These are phyloP conservation scores for Aphidius colemani DNA, from an alignment of 2,888 invertebrate species.

Conservation along the genomic window DNA sequence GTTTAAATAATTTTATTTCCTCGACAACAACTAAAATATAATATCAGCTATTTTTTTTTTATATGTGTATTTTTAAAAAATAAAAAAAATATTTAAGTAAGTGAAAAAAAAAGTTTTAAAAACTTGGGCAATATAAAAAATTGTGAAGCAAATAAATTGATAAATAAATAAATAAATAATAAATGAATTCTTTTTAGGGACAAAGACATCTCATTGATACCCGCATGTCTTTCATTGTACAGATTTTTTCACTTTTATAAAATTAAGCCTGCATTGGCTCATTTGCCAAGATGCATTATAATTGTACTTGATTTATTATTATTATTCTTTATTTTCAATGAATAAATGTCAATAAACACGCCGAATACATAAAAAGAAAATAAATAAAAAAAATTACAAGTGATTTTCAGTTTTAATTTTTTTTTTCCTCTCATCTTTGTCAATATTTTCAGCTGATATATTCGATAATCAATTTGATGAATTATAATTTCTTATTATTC, in stretches of 20 bases:
- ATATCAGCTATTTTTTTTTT: conserved; percentile 29
- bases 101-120: not conserved
- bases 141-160: conserved; percentile 7
- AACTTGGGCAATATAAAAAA: conserved; percentile 3
- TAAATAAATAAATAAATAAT: conserved; percentile 10
- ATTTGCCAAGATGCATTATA: conserved; percentile 46
- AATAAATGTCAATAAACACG: conserved; percentile 58
- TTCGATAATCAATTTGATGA: not conserved
- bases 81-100: not conserved
- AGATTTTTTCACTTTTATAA: conserved; percentile 61
- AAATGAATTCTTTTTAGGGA: conserved; percentile 36
- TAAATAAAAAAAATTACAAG: not conserved
- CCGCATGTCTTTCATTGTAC: conserved; percentile 61
- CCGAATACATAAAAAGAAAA: conserved; percentile 42
- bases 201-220: conserved; percentile 60
- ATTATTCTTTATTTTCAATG: conserved; percentile 49
- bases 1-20: conserved; percentile 28
- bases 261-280: conserved; percentile 37
- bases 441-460: conserved; percentile 20
- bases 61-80: conserved; percentile 8
- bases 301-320: conserved; percentile 53
- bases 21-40: conserved; percentile 28
- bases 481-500: too few relatives aligned
- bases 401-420: too few relatives aligned
- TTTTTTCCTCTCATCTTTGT: not conserved